Base-by-base conservation (phyloP, 2,113 vertebrate genomes). In the Turnix velox region DNA sequence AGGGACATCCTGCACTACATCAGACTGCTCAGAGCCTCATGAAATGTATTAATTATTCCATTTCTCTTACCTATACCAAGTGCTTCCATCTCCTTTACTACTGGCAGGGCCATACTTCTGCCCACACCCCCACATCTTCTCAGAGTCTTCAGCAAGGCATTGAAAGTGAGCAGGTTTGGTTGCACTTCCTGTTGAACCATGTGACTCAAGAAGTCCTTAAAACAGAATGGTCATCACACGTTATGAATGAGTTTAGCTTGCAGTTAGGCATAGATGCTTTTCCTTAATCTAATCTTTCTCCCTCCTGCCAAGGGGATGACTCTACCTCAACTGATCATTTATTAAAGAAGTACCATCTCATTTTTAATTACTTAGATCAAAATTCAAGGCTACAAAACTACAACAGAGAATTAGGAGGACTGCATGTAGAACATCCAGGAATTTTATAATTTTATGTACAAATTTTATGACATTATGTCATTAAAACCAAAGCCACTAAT, bases 141-240 rank as follows among this genome's bases (percentile, higher is more conserved):
- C 84, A 99, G 95, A 46, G 83, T 92, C 94, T 98, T 99, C 68
- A 99, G 97, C 4, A 98, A 63, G 13, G 96, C 92, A 90, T 99
- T 99, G 57, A 99, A 99, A 7, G 99, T 99, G 22, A 98, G 96
- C 42, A 99, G 94, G 89, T 98, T 98, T 35, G 99, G 99, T 35
- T 95, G 97, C 42, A 99, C 97, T 5, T 98, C 97, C 96, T 99
- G 99, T 22, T 98, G 95, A 63, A 58, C 97, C 99, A 99, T 99
- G 43, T 99, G 98, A 37, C 96, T 98, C 95, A 99, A 75, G 49
- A 99, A 95, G 20, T 98, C 98, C 99, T 99, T 69, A 86, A 96
- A 96, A 88, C 5, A 77, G 86, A 77, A 94, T 1, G 2, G 25
- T 46, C 14, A 91, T 45, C 24, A 39, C 17, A 33, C 1, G 1